phyloP scores from a whole-genome alignment of 1,140 invertebrate species.

The Magallana ariakensis region DNA sequence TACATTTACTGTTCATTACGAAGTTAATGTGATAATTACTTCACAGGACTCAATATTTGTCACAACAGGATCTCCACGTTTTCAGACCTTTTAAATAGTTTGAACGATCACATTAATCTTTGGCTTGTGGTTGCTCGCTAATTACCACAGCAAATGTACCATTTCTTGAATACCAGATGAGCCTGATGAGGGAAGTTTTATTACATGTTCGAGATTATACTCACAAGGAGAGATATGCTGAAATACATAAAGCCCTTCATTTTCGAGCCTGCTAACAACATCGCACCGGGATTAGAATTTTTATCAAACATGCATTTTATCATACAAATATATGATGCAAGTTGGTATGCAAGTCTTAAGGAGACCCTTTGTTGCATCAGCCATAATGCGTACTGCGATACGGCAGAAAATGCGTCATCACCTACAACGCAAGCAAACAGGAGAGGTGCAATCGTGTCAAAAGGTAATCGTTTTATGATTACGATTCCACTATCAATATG shows the following conservation, averaged over 20 bases:
- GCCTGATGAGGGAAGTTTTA: neutral
- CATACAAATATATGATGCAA: neutral
- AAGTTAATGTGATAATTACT: too few species aligned
- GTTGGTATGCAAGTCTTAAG: neutral
- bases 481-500: neutral
- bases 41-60: too few species aligned
- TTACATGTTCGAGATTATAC: neutral
- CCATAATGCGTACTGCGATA: neutral
- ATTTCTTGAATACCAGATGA: conserved; percentile 1
- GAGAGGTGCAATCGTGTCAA: conserved; percentile 24
- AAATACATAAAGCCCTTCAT: neutral
- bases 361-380: neutral
- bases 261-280: neutral
- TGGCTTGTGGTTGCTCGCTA: too few species aligned
- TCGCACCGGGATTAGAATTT: neutral
- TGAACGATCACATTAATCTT: too few species aligned
- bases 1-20: too few species aligned
- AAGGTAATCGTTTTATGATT: conserved; percentile 33
- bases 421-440: neutral
- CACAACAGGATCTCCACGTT: too few species aligned
- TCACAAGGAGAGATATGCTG: neutral
- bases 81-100: too few species aligned
- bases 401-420: conserved; percentile 12
- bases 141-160: neutral
- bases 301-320: conserved; percentile 25